Conservation (phyloP, 2,888 invertebrate species). For the Rhingia campestris region DNA sequence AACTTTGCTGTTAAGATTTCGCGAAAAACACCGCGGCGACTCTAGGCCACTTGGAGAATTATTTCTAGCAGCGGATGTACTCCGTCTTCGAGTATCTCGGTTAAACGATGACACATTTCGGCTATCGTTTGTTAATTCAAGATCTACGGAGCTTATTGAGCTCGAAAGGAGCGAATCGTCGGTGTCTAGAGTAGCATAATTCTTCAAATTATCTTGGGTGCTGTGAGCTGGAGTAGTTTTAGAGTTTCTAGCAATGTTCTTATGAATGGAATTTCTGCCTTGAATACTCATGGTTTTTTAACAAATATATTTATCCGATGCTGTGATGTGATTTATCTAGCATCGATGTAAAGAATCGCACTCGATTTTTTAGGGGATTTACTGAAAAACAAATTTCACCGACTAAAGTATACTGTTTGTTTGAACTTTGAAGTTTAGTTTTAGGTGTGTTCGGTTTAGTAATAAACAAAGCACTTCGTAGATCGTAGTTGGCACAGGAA, state of each 20-base stretch:
- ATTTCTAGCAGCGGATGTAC: background rate
- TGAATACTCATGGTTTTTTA: background rate
- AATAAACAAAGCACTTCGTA: background rate
- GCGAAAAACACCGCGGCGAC: background rate
- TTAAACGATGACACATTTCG: background rate
- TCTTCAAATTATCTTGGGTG: background rate
- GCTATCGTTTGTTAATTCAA: background rate
- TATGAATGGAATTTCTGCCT: slow-evolving; percentile 9
- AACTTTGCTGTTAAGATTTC: background rate
- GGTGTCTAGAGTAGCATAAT: background rate
- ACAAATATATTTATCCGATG: too few relatives aligned
- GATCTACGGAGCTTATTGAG: background rate
- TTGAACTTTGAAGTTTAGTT: too few relatives aligned
- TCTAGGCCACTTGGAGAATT: background rate
- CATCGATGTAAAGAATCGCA: too few relatives aligned
- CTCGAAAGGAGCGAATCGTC: background rate
- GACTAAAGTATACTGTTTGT: too few relatives aligned
- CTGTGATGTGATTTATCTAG: too few relatives aligned
- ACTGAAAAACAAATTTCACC: too few relatives aligned
- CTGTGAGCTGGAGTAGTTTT: background rate
- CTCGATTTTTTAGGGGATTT: too few relatives aligned
- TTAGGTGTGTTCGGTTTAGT: too few relatives aligned
- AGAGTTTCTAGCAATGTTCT: background rate
- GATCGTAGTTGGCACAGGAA: too few relatives aligned
- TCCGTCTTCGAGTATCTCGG: background rate